Conservation (phyloP, 2,113 vertebrate genomes). For the Leptosomus discolor region DNA sequence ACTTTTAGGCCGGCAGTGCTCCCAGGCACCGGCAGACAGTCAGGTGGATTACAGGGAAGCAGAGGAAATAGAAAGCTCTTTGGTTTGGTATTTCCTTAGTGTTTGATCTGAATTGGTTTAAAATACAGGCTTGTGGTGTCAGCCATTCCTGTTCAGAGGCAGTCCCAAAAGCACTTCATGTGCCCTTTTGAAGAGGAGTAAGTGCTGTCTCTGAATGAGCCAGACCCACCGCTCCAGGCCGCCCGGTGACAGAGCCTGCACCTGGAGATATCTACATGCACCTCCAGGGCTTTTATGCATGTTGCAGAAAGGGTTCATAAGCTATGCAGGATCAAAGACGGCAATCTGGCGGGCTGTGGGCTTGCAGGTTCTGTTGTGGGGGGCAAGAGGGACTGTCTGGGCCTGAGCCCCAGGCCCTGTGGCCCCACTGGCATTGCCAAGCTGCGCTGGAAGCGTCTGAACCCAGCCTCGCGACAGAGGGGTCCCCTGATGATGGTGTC, state of each 20-base stretch:
- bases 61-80: conserved; percentile 47
- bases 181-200: conserved; percentile 29
- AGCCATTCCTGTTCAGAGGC: background rate
- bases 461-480: background rate
- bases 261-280: background rate
- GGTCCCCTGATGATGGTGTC: background rate
- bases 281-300: background rate
- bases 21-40: background rate
- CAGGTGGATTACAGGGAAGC: conserved; percentile 45
- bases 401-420: background rate
- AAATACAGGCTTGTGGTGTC: conserved; percentile 38
- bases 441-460: background rate
- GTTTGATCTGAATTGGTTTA: conserved; percentile 57
- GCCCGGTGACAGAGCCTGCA: background rate
- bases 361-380: background rate
- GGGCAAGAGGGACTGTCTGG: background rate
- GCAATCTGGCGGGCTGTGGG: background rate
- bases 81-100: conserved; percentile 44
- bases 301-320: background rate
- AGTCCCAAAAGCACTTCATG: background rate
- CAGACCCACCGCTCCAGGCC: background rate
- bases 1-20: background rate
- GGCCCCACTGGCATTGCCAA: background rate
- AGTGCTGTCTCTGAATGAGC: background rate
- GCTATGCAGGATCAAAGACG: background rate